A percentile compares a stretch with the other conserved stretches of the same genome.
phyloP scores from a whole-genome alignment of 2,797 vertebrate genomes.

The Oreochromis grahami region DNA sequence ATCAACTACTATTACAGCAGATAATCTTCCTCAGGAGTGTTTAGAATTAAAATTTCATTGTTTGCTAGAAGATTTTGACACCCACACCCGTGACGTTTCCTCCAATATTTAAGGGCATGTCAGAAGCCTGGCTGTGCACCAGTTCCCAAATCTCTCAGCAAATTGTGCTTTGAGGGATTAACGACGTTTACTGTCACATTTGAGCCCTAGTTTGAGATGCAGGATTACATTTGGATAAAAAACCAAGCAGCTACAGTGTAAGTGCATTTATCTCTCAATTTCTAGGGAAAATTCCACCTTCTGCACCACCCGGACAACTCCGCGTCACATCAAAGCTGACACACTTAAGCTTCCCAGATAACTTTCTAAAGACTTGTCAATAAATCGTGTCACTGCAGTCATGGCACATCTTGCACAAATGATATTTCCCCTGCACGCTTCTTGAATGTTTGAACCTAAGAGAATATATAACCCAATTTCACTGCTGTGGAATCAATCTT shows the following conservation, averaged over 20 bases:
- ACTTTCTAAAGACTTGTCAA: constrained; percentile 56
- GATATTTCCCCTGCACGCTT: constrained; percentile 19
- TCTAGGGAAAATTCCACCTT: constrained; percentile 29
- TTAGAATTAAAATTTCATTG: constrained; percentile 74
- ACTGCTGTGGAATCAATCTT: constrained; percentile 49
- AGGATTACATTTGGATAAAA: constrained; percentile 44
- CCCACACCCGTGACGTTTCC: constrained; percentile 54
- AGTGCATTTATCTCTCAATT: constrained; percentile 48
- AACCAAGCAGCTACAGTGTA: constrained; percentile 22
- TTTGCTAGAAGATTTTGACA: constrained; percentile 63
- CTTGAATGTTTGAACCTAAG: constrained; percentile 41
- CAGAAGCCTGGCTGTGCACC: constrained; percentile 60
- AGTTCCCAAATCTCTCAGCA: constrained; percentile 54
- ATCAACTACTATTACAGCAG: constrained; percentile 70
- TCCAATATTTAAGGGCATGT: constrained; percentile 69
- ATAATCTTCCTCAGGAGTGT: constrained; percentile 64
- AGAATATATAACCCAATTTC: constrained; percentile 60
- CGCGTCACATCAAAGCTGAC: constrained; percentile 63
- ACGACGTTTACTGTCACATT: constrained; percentile 69
- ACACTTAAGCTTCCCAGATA: constrained; percentile 59
- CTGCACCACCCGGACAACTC: constrained; percentile 37
- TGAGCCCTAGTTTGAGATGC: constrained; percentile 50
- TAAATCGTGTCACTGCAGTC: constrained; percentile 49
- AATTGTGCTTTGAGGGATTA: constrained; percentile 69
- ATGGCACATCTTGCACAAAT: constrained; percentile 29